phyloP scores from a whole-genome alignment of 2,888 invertebrate genomes.

The Steromphala cineraria region DNA sequence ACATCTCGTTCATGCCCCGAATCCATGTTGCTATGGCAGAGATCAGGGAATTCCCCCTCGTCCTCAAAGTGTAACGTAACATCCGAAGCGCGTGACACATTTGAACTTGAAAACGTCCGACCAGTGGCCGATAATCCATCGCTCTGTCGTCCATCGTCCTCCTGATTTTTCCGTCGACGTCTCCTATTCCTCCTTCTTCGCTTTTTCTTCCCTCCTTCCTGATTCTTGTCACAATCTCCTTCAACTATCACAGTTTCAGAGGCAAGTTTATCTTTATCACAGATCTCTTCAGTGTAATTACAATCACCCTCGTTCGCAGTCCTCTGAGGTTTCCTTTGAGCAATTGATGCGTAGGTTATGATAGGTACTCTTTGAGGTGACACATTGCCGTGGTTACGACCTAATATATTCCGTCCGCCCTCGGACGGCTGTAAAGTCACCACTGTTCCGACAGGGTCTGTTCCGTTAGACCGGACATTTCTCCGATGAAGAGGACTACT shows the following conservation, averaged over 20 bases:
- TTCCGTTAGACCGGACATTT: slow-evolving; percentile 63
- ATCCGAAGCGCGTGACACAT: slow-evolving; percentile 33
- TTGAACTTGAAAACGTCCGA: slow-evolving; percentile 34
- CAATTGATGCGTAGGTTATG: slow-evolving; percentile 51
- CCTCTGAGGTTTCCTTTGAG: slow-evolving; percentile 48
- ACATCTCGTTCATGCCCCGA: slow-evolving; percentile 25
- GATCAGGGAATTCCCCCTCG: slow-evolving; percentile 70
- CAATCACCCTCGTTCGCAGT: background rate
- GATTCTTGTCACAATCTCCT: background rate
- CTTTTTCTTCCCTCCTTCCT: slow-evolving; percentile 22
- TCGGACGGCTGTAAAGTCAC: background rate
- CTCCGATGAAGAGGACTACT: slow-evolving; percentile 65
- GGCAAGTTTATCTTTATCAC: background rate
- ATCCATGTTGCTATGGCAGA: slow-evolving; percentile 28
- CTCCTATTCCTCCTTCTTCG: slow-evolving; percentile 38
- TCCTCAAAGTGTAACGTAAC: slow-evolving; percentile 68
- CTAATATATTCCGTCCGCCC: background rate
- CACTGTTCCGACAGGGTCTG: slow-evolving; percentile 32
- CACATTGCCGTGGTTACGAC: background rate
- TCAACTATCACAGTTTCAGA: slow-evolving; percentile 7
- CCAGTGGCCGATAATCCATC: slow-evolving; percentile 34
- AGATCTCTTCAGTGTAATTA: background rate
- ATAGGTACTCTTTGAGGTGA: background rate
- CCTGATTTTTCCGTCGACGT: slow-evolving; percentile 24
- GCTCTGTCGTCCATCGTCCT: slow-evolving; percentile 34